These are phyloP conservation scores for Metridium senile DNA, from an alignment of 92 coral and sea anemone species.

Conservation along the genomic window DNA sequence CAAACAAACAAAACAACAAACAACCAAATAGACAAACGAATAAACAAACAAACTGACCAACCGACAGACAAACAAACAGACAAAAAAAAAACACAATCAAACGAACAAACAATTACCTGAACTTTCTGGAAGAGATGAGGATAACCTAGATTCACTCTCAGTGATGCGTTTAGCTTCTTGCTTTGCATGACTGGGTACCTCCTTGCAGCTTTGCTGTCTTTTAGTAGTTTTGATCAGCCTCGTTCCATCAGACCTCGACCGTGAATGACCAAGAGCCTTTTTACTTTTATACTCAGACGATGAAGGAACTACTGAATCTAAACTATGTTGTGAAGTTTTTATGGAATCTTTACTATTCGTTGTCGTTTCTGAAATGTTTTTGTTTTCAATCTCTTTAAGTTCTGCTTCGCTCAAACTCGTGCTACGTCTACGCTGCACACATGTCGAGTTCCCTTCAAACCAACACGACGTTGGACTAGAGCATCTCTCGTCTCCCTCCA, in stretches of 20 bases:
- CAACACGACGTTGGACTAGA: conserved; percentile 60
- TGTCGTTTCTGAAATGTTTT: conserved; percentile 17
- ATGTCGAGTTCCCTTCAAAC: conserved; percentile 66
- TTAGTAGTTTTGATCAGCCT: conserved; percentile 37
- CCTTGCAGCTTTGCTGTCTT: conserved; percentile 20
- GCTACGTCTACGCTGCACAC: conserved; percentile 42
- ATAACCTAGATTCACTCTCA: conserved; percentile 32
- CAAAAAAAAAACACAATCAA: no score
- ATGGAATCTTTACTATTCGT: background rate
- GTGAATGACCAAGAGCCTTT: conserved; percentile 79
- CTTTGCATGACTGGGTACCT: conserved; percentile 2
- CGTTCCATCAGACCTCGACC: conserved; percentile 91
- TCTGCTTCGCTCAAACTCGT: conserved; percentile 48
- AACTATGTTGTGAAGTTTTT: conserved; percentile 5
- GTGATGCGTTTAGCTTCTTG: background rate
- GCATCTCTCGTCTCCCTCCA: conserved; percentile 77
- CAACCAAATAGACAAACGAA: no score
- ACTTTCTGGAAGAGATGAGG: conserved; percentile 69
- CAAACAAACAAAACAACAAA: no score
- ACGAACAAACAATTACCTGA: conserved; percentile 38
- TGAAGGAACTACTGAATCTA: background rate
- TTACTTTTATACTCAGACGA: conserved; percentile 51
- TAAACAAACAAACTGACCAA: no score
- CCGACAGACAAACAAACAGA: no score
- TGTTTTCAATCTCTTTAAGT: background rate